phyloP scores from a whole-genome alignment of 2,797 vertebrate species.

The Esox lucius region DNA sequence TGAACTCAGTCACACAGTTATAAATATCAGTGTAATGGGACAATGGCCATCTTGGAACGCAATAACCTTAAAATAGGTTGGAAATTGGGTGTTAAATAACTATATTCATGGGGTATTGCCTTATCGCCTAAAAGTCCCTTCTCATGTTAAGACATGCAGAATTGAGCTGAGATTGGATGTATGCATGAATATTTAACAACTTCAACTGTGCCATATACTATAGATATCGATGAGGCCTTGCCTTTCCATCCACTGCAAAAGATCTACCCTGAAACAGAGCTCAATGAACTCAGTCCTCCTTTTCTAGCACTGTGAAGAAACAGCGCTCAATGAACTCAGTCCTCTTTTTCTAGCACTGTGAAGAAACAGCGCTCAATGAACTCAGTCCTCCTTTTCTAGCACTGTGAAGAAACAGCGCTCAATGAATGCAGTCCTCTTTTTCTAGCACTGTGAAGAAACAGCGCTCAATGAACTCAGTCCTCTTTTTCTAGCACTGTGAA shows the following conservation, averaged over 20 bases:
- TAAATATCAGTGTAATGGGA: constrained; percentile 8
- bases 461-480: no score
- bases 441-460: no score
- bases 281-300: no score
- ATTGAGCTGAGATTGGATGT: constrained; percentile 20
- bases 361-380: no score
- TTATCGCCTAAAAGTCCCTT: constrained; percentile 9
- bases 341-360: no score
- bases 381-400: no score
- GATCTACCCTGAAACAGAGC: no score
- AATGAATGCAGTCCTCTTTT: no score
- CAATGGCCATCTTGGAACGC: neutral
- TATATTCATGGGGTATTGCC: constrained; percentile 17
- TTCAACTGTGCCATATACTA: neutral
- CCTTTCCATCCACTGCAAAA: neutral
- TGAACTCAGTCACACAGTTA: neutral
- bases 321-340: no score
- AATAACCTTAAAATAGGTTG: constrained; percentile 13
- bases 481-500: no score
- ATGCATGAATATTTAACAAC: constrained; percentile 2
- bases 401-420: no score
- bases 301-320: no score
- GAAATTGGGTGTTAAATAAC: constrained; percentile 27
- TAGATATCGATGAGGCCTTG: neutral
- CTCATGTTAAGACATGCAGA: constrained; percentile 18